Evolutionary conservation across 2,888 invertebrate species (phyloP), one percentile per base, ranked within the genome.

Genomic region (Antheraea yamamai): DNA sequence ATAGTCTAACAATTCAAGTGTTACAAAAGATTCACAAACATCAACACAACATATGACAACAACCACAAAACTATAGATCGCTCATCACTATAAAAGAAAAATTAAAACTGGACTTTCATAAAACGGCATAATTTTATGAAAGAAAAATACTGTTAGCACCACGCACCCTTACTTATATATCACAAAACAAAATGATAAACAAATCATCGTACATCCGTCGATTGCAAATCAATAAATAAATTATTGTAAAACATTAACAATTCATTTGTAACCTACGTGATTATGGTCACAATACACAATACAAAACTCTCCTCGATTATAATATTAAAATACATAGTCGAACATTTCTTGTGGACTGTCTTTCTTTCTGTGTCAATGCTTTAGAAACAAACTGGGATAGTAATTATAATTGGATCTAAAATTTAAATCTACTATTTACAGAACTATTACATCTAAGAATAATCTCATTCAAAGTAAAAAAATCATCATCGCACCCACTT

Each of bases 401-500:
- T 79, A 88, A 88, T 26, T 64, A 26, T 86, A 86, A 86, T 82
- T 88, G 89, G 89, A 84, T 84, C 86, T 91, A 61, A 61, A 89
- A 82, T 83, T 85, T 88, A 89, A 86, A 85, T 12, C 89, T 91
- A 91, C 82, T 93, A 93, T 94, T 83, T 93, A 93, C 93, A 93
- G 81, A 90, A 90, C 86, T 83, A 81, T 88, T 90, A 92, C 79
- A 86, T 83, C 89, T 92, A 92, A 82, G 83, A 90, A 92, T 94
- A 94, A 94, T 94, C 94, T 94, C 94, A 94, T 89, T 92, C 87
- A 91, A 90, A 88, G 80, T 91, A 89, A 87, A 89, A 89, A 47
- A 86, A 83, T n/a, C n/a, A 83, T 83, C 81, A 80, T 79, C 83
- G 84, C 85, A 85, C 81, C 81, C 87, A 89, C 85, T 90, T 92